Conservation (phyloP, 1,140 invertebrate genomes). For the Agrilus planipennis region DNA sequence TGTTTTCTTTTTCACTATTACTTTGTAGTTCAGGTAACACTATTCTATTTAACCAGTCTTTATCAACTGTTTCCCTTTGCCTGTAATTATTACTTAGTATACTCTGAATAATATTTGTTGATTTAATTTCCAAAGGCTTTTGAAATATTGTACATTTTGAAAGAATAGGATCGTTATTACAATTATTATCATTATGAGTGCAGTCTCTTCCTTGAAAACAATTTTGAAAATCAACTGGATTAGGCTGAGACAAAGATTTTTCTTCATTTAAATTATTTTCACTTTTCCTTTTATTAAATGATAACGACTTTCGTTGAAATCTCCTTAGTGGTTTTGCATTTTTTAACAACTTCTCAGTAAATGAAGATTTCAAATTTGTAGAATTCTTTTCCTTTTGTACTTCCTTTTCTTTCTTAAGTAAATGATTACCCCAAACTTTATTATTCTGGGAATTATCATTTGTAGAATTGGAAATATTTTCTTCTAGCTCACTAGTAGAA, state of each 20-base stretch:
- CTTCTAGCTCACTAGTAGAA: slow-evolving; percentile 3
- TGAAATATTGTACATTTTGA: no score
- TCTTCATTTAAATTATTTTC: slow-evolving; percentile 16
- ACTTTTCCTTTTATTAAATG: slow-evolving; percentile 28
- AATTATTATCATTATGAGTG: slow-evolving; percentile 13
- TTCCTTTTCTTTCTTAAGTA: slow-evolving; percentile 35
- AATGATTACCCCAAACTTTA: slow-evolving; percentile 40
- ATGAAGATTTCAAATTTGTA: no score
- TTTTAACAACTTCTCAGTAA: slow-evolving; percentile 60
- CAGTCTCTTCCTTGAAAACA: background rate
- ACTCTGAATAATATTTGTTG: slow-evolving; percentile 35
- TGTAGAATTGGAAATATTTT: slow-evolving; percentile 7
- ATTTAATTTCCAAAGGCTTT: no score
- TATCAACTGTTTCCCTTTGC: slow-evolving; percentile 21
- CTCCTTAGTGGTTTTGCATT: slow-evolving; percentile 53
- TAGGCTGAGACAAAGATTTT: slow-evolving; percentile 14
- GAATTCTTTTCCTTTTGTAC: slow-evolving; percentile 17
- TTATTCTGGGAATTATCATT: slow-evolving; percentile 9
- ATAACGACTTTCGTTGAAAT: slow-evolving; percentile 61
- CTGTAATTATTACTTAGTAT: slow-evolving; percentile 20
- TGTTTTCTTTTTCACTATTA: background rate
- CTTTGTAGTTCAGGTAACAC: background rate
- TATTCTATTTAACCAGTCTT: slow-evolving; percentile 27
- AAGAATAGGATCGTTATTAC: slow-evolving; percentile 15
- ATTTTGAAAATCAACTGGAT: slow-evolving; percentile 11